Evolutionary conservation across 64 coral and sea anemone species (phyloP), one percentile per base, ranked within the genome.

Genomic region (Montipora cactus): DNA sequence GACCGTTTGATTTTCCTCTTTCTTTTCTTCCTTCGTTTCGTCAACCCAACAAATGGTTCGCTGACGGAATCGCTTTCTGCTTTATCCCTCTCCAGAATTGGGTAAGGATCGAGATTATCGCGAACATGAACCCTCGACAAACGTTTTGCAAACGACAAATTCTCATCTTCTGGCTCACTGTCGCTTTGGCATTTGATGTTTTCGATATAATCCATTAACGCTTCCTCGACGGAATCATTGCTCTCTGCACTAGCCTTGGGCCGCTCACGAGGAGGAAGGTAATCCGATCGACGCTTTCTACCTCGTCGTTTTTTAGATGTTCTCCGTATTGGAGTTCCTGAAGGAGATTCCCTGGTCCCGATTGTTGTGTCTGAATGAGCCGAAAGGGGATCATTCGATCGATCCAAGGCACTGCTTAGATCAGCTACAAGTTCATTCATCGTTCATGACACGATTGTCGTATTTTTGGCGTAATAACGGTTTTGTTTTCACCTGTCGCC

Each of bases 101-200:
- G 96, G 78, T 98, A 93, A 3, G 92, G 92, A 25, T 93, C 91
- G 25, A 77, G 52, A 51, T 87, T 93, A 79, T 80, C 87, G 57
- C 76, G 80, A 1, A 81, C 81, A 28, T 87, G 47, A 44, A 95
- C 61, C 2, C 76, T 92, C 19, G 91, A 84, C 37, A 90, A 75
- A 22, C 93, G 93, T 71, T 92, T 98, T 25, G 92, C 88, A 45
- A 78, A 88, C 1, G 75, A 64, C 10, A 88, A 14, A 16, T 64
- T 75, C 55, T 89, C 72, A 79, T 91, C 67, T 15, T 98, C 95
- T 19, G 93, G 87, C 55, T 96, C 96, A 8, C 93, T 92, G 82
- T 98, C 96, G 67, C 96, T 98, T 55, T 98, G 96, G 76, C 88
- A 92, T 93, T 95, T 98, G 16, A 98, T 98, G 47, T 98, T 98